Evolutionary conservation across 2,888 invertebrate genomes (phyloP).

Genomic region (Meganola albula): DNA sequence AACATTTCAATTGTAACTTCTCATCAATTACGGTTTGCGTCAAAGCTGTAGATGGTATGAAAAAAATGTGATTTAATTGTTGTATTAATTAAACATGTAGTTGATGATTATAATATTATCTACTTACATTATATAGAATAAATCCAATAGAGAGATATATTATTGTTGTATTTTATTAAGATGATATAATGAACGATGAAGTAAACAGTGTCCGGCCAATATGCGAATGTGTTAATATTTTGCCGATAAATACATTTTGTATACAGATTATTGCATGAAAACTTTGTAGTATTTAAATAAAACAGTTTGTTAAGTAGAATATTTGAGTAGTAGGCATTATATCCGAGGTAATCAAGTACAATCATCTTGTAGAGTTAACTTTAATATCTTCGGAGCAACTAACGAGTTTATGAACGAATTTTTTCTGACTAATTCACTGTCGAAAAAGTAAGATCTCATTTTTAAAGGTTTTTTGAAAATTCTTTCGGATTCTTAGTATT

Average conservation of each 20-base stretch:
- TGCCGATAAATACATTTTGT: constrained; percentile 49
- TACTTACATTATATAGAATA: constrained; percentile 66
- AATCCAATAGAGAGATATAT: constrained; percentile 69
- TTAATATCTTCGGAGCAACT: constrained; percentile 46
- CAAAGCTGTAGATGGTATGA: constrained; percentile 54
- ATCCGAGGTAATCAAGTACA: constrained; percentile 63
- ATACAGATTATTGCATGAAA: constrained; percentile 51
- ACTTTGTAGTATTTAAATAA: constrained; percentile 49
- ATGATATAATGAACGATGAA: constrained; percentile 57
- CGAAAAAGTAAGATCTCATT: constrained; percentile 71
- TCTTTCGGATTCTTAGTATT: constrained; percentile 21
- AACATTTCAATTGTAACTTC: constrained; percentile 41
- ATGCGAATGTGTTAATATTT: constrained; percentile 60
- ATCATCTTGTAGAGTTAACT: constrained; percentile 47
- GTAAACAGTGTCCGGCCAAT: constrained; percentile 69
- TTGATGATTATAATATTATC: constrained; percentile 55
- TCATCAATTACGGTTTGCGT: constrained; percentile 51
- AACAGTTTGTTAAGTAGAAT: constrained; percentile 39
- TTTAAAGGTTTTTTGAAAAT: constrained; percentile 32
- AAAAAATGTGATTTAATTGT: constrained; percentile 74
- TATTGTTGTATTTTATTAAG: constrained; percentile 70
- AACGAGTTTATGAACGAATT: constrained; percentile 62
- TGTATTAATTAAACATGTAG: constrained; percentile 65
- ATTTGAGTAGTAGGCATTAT: constrained; percentile 39
- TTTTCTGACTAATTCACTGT: constrained; percentile 62